phyloP scores from a whole-genome alignment of 2,888 invertebrate species.

The Pristionchus maxplancki region DNA sequence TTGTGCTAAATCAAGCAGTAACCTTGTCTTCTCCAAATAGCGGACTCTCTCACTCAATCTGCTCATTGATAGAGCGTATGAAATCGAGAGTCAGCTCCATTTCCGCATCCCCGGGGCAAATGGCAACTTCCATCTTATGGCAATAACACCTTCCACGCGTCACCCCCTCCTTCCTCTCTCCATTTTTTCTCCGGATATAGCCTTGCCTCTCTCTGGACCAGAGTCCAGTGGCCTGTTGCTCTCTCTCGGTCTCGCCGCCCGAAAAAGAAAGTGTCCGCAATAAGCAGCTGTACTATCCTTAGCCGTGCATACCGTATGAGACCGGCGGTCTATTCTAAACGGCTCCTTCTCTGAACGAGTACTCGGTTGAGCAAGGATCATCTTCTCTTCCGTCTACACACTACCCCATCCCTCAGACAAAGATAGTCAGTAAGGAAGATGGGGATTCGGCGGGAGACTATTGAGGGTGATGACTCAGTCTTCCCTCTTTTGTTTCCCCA shows the following conservation, averaged over 20 bases:
- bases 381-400: neutral
- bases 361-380: neutral
- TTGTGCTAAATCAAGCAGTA: no score
- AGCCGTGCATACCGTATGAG: neutral
- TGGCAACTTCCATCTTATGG: neutral
- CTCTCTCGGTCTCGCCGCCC: neutral
- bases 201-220: neutral
- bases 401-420: neutral
- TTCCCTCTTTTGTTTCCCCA: neutral
- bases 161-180: neutral
- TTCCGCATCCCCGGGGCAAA: neutral
- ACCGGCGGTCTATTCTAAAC: neutral
- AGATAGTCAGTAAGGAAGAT: neutral
- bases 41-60: neutral
- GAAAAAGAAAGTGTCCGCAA: neutral
- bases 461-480: neutral
- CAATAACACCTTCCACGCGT: neutral
- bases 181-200: neutral
- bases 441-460: neutral
- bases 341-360: neutral
- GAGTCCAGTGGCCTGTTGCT: conserved; percentile 11
- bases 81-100: neutral
- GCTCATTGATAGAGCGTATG: neutral
- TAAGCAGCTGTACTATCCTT: neutral
- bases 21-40: no score